These are phyloP conservation scores for Rhinichthys klamathensis DNA, from an alignment of 2,113 vertebrate species.

Conservation along the genomic window DNA sequence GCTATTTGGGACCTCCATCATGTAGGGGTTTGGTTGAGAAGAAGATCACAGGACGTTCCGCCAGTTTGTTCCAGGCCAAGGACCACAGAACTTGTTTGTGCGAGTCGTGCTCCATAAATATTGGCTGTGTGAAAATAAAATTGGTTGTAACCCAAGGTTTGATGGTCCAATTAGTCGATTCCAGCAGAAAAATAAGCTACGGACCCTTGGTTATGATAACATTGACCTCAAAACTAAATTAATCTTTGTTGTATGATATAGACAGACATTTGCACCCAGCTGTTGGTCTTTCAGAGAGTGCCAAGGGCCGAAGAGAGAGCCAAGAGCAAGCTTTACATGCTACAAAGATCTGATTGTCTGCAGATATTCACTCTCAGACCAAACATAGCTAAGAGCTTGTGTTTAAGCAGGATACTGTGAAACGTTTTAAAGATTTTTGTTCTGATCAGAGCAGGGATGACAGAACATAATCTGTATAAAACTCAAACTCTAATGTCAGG, in stretches of 20 bases:
- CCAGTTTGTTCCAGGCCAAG: neutral
- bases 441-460: neutral
- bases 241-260: conserved; percentile 49
- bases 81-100: conserved; percentile 12
- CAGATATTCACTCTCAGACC: conserved; percentile 17
- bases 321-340: conserved; percentile 43
- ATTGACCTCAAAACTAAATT: conserved; percentile 48
- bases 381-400: conserved; percentile 37
- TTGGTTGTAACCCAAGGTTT: neutral
- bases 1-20: conserved; percentile 16
- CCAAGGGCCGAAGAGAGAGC: conserved; percentile 32
- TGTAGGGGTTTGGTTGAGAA: neutral
- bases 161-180: conserved; percentile 51
- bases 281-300: conserved; percentile 51
- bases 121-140: neutral
- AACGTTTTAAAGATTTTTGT: neutral
- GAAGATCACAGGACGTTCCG: conserved; percentile 16
- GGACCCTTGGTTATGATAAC: conserved; percentile 42
- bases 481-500: neutral
- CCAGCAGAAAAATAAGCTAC: conserved; percentile 39
- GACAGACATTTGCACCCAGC: conserved; percentile 44
- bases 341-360: conserved; percentile 53
- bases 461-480: neutral
- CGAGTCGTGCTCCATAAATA: conserved; percentile 23
- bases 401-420: conserved; percentile 22